Percentiles rank a stretch among this genome's conserved stretches.
Conservation (phyloP, 2,797 vertebrate species). For the Taenioides sp. region DNA sequence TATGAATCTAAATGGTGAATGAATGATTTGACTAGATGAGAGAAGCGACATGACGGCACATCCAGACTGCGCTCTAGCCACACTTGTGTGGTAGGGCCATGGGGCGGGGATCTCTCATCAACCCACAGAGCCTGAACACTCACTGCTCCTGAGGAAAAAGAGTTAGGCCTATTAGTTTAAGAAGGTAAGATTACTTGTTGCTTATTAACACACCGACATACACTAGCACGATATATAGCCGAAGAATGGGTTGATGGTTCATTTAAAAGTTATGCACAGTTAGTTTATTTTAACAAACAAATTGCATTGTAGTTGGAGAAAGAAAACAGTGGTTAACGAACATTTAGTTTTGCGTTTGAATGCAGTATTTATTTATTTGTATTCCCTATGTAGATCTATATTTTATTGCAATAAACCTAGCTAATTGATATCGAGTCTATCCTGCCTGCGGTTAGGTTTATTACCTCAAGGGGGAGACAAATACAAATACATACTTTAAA, state of each 20-base stretch:
- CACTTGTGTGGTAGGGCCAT: constrained; percentile 25
- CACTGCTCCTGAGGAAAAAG: background rate
- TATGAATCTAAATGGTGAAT: constrained; percentile 55
- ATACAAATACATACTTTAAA: background rate
- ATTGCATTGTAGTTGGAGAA: background rate
- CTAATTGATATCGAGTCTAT: background rate
- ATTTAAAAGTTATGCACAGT: background rate
- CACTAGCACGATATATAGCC: background rate
- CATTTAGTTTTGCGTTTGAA: no score
- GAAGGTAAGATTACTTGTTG: background rate
- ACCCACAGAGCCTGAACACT: constrained; percentile 13
- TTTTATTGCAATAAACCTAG: no score
- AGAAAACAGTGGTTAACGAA: background rate
- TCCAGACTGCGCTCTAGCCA: constrained; percentile 63
- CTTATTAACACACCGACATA: background rate
- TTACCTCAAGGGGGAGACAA: background rate
- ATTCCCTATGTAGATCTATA: no score
- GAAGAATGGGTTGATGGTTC: background rate
- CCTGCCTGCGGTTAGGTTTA: no score
- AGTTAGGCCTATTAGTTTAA: background rate
- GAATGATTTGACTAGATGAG: constrained; percentile 49
- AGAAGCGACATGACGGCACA: constrained; percentile 71
- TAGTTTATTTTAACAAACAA: background rate
- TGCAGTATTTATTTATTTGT: no score
- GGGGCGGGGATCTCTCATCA: constrained; percentile 55